Evolutionary conservation across 2,888 invertebrate species (phyloP).

Genomic region (Coecobrya sp.): DNA sequence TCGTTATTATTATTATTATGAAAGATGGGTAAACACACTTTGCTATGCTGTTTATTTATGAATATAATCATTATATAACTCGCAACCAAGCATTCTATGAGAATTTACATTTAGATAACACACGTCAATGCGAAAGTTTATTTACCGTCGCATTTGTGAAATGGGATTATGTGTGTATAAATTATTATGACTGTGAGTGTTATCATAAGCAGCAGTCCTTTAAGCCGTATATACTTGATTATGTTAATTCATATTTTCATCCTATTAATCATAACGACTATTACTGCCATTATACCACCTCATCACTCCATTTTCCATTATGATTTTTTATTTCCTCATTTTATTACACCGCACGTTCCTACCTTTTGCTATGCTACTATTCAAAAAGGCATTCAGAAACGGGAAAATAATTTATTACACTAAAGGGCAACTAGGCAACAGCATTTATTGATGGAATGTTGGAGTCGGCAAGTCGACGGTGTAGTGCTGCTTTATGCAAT

Average conservation of each 20-base stretch:
- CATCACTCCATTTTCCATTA: background rate
- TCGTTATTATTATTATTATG: no score
- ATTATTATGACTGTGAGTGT: no score
- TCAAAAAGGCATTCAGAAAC: background rate
- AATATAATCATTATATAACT: no score
- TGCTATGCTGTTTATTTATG: no score
- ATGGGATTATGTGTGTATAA: no score
- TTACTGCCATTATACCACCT: background rate
- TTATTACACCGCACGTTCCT: background rate
- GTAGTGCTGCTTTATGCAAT: no score
- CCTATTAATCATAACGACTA: slow-evolving; percentile 5
- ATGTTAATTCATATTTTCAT: background rate
- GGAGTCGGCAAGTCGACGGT: slow-evolving; percentile 13
- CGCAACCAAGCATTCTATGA: no score
- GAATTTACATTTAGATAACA: no score
- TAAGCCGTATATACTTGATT: background rate
- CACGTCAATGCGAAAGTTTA: no score
- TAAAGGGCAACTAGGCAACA: no score
- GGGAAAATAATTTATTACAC: background rate
- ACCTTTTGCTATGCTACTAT: background rate
- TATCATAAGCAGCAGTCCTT: background rate
- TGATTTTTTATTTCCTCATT: background rate
- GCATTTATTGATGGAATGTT: slow-evolving; percentile 37
- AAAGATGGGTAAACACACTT: no score
- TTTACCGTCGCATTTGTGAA: no score